A percentile compares a stretch with the other conserved stretches of the same genome.
Evolutionary conservation across 2,888 invertebrate species (phyloP).

Genomic region (Rhagium mordax): DNA sequence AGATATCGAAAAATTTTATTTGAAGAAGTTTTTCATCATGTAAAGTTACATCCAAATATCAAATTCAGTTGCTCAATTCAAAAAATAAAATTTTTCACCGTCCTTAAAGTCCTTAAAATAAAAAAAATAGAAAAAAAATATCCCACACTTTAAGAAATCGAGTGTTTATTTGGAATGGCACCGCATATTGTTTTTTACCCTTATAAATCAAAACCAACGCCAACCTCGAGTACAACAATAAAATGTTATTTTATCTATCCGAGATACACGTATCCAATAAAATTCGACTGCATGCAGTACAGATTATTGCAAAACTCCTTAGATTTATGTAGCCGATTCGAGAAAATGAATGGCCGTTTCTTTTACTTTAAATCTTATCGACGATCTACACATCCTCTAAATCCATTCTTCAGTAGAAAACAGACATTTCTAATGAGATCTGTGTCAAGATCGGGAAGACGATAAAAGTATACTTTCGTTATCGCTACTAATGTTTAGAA

Average conservation of each 20-base stretch:
- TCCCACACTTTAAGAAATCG: too few species aligned
- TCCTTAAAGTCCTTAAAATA: too few species aligned
- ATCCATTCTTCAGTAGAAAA: neutral
- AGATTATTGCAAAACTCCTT: neutral
- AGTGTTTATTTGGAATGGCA: too few species aligned
- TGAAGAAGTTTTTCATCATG: too few species aligned
- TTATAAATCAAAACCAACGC: too few species aligned
- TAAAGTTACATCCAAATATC: too few species aligned
- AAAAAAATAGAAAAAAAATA: too few species aligned
- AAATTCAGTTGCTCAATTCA: too few species aligned
- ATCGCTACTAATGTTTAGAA: neutral
- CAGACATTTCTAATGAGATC: neutral
- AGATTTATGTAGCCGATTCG: neutral
- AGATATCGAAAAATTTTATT: too few species aligned
- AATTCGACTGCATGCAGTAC: neutral
- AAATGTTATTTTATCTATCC: neutral
- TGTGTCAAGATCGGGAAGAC: neutral
- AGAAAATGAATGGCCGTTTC: neutral
- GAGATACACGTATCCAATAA: neutral
- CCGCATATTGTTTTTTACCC: too few species aligned
- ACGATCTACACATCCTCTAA: conserved; percentile 1
- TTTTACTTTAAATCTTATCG: neutral
- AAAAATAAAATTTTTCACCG: too few species aligned
- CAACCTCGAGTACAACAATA: neutral
- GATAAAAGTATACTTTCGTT: neutral